These are phyloP conservation scores for honey bee (Apis mellifera) DNA, from an alignment of 1,140 invertebrate genomes.

Conservation along the genomic window DNA sequence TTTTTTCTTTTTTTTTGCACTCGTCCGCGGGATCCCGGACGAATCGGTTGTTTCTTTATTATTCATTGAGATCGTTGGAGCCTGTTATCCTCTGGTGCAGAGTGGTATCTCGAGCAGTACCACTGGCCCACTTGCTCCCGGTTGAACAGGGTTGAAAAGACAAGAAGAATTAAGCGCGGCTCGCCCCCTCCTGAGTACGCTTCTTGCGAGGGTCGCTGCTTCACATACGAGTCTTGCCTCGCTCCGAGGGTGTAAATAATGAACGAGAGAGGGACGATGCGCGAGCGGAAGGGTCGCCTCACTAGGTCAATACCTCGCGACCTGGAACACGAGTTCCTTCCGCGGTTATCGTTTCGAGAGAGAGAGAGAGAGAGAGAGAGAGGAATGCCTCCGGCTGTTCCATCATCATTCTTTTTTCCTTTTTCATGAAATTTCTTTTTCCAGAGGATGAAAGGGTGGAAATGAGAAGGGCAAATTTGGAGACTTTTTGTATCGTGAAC, in stretches of 20 bases:
- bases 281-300: constrained; percentile 62
- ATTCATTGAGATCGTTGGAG: constrained; percentile 53
- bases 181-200: not conserved
- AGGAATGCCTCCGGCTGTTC: not conserved
- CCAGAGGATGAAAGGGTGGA: not conserved
- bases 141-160: constrained; percentile 63
- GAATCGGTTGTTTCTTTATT: constrained; percentile 27
- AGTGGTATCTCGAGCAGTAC: constrained; percentile 58
- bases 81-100: constrained; percentile 20
- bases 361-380: not conserved
- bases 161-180: constrained; percentile 65
- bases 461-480: not conserved
- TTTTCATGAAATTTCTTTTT: not conserved
- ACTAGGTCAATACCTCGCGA: constrained; percentile 73
- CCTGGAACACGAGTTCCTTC: constrained; percentile 50
- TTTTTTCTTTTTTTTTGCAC: not conserved
- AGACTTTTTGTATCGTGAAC: not conserved
- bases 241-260: constrained; percentile 74
- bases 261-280: constrained; percentile 71
- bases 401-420: too few relatives aligned
- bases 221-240: constrained; percentile 52
- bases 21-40: not conserved
- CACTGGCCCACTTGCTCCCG: constrained; percentile 69
- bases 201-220: constrained; percentile 44
- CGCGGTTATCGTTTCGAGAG: constrained; percentile 29